Conservation (phyloP, 2,888 invertebrate genomes). For the Noctua comes region DNA sequence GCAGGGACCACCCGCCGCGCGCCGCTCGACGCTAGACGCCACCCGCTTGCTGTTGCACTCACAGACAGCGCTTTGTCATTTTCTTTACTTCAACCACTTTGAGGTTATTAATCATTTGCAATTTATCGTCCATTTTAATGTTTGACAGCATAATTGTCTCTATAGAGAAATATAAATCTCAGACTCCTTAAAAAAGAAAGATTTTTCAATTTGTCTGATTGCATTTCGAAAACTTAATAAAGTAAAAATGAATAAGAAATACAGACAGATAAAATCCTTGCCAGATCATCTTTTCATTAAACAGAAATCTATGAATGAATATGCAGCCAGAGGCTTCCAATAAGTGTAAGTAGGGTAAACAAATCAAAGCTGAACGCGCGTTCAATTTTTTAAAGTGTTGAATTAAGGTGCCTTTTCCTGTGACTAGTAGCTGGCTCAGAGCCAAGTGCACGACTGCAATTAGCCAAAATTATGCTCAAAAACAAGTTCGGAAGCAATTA, state of each 20-base stretch:
- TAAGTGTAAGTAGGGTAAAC: conserved; percentile 62
- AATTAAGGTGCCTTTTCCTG: conserved; percentile 81
- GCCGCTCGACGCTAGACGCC: conserved; percentile 54
- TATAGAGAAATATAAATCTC: neutral
- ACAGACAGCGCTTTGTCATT: conserved; percentile 71
- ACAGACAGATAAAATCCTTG: conserved; percentile 15
- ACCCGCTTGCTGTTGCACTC: conserved; percentile 64
- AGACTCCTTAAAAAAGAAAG: neutral
- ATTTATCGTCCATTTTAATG: conserved; percentile 36
- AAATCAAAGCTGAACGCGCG: conserved; percentile 68
- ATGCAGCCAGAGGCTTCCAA: conserved; percentile 38
- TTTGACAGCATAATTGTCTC: conserved; percentile 9
- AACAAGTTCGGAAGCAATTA: conserved; percentile 89
- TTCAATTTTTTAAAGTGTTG: conserved; percentile 72
- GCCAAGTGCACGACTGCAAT: conserved; percentile 86
- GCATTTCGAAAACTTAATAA: conserved; percentile 14
- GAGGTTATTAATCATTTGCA: conserved; percentile 59
- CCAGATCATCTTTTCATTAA: conserved; percentile 35
- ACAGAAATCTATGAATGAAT: conserved; percentile 38
- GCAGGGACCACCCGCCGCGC: conserved; percentile 59
- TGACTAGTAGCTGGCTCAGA: conserved; percentile 78
- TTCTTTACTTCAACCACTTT: conserved; percentile 61
- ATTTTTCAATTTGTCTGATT: conserved; percentile 24
- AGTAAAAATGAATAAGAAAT: conserved; percentile 14
- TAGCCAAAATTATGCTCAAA: conserved; percentile 89